Conservation (phyloP, 2,113 vertebrate genomes). For the Cynoglossus semilaevis region DNA sequence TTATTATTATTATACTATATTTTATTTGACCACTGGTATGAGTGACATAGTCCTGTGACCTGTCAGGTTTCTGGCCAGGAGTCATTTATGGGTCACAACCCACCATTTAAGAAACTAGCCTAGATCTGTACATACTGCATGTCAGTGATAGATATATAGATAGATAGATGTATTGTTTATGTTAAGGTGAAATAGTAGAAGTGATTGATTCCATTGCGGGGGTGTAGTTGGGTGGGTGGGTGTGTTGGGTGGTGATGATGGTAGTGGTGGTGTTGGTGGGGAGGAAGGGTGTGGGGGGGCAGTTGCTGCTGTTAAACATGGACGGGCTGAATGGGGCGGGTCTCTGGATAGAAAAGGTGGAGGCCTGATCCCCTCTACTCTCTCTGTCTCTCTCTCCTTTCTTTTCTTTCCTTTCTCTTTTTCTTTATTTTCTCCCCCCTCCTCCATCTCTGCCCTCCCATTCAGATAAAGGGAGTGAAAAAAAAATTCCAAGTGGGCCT, state of each 20-base stretch:
- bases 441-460: constrained; percentile 35
- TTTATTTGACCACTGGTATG: too few species aligned
- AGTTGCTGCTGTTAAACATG: constrained; percentile 72
- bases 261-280: too few species aligned
- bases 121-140: too few species aligned
- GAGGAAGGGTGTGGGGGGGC: background rate
- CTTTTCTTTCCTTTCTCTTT: constrained; percentile 37
- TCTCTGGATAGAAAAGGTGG: constrained; percentile 74
- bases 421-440: background rate
- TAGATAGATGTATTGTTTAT: too few species aligned
- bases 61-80: too few species aligned
- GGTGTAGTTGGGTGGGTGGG: background rate
- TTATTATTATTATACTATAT: too few species aligned
- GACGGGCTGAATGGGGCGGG: constrained; percentile 73
- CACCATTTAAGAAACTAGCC: too few species aligned
- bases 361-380: constrained; percentile 76
- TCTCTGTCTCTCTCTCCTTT: constrained; percentile 52
- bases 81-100: too few species aligned
- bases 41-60: too few species aligned
- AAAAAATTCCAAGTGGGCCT: constrained; percentile 82
- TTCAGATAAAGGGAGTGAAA: constrained; percentile 78
- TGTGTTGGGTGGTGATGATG: background rate
- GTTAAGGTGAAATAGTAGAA: constrained; percentile 12
- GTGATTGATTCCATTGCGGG: constrained; percentile 71
- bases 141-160: too few species aligned